phyloP scores from a whole-genome alignment of 2,888 invertebrate species.

The Neoascia interrupta region DNA sequence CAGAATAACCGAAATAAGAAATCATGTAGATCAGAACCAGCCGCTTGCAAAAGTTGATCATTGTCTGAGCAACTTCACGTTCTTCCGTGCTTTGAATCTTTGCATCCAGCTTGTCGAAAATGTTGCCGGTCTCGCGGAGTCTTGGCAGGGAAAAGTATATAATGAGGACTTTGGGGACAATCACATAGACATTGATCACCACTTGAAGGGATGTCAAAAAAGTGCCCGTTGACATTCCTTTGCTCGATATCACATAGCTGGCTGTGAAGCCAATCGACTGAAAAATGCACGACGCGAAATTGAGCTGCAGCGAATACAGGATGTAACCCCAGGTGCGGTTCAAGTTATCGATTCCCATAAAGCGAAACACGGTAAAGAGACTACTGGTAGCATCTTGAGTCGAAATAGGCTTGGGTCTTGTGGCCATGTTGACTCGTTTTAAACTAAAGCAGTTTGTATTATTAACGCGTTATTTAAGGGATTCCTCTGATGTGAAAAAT shows the following conservation, averaged over 20 bases:
- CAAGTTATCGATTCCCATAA: conserved; percentile 42
- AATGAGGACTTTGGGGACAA: conserved; percentile 13
- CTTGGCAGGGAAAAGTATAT: conserved; percentile 16
- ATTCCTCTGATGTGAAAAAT: too few relatives aligned
- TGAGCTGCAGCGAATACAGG: conserved; percentile 18
- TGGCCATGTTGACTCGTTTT: too few relatives aligned
- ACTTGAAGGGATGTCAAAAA: conserved; percentile 48
- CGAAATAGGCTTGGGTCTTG: too few relatives aligned
- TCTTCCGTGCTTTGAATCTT: conserved; percentile 19
- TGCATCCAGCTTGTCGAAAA: conserved; percentile 29
- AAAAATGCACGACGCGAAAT: conserved; percentile 24
- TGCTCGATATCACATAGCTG: conserved; percentile 24
- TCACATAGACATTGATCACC: conserved; percentile 27
- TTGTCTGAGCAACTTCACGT: neutral
- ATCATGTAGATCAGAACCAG: conserved; percentile 13
- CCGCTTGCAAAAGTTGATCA: conserved; percentile 18
- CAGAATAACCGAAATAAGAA: conserved; percentile 19
- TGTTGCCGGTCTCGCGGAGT: conserved; percentile 11
- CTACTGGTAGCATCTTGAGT: too few relatives aligned
- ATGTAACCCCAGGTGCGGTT: conserved; percentile 36
- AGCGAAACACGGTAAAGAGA: conserved; percentile 24
- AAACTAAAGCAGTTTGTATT: too few relatives aligned
- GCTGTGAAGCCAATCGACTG: conserved; percentile 31
- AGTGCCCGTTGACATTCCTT: conserved; percentile 18
- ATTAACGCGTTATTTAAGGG: too few relatives aligned